Percentiles rank a stretch among this genome's conserved stretches.
phyloP scores from a whole-genome alignment of 1,140 invertebrate genomes.

The Neotoxoptera formosana region DNA sequence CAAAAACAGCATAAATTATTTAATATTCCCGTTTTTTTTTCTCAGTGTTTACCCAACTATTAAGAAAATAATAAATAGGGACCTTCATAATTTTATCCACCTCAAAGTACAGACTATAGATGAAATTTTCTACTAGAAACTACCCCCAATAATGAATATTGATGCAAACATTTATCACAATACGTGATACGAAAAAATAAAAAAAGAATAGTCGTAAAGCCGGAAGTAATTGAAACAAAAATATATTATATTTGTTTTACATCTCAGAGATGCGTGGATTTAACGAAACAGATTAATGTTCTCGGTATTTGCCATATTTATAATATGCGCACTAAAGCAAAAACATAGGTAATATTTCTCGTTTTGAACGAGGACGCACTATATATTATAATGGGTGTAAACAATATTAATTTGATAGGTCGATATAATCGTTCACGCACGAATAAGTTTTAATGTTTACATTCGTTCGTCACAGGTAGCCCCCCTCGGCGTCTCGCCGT shows the following conservation, averaged over 20 bases:
- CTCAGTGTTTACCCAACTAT: too few species aligned
- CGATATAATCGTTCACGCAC: not conserved
- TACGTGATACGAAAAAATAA: not conserved
- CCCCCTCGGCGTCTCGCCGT: rapidly evolving
- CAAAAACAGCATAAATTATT: too few species aligned
- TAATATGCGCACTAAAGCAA: not conserved
- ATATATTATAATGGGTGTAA: not conserved
- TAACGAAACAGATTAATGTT: not conserved
- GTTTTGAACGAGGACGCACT: not conserved
- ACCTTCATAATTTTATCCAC: not conserved
- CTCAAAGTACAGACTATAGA: not conserved
- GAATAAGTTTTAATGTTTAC: too few species aligned
- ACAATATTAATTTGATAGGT: not conserved
- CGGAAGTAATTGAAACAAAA: not conserved
- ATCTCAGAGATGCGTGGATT: not conserved
- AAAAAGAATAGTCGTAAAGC: not conserved
- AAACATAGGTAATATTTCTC: not conserved
- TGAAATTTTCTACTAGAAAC: not conserved
- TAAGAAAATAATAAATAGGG: too few species aligned
- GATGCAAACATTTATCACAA: too few species aligned
- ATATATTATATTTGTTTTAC: not conserved
- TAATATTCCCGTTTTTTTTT: too few species aligned
- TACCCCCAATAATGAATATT: not conserved
- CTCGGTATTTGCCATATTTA: not conserved
- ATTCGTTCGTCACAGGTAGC: not conserved